A percentile compares a stretch with the other conserved stretches of the same genome.
phyloP scores from a whole-genome alignment of 2,797 vertebrate species.

The Liasis olivaceus region DNA sequence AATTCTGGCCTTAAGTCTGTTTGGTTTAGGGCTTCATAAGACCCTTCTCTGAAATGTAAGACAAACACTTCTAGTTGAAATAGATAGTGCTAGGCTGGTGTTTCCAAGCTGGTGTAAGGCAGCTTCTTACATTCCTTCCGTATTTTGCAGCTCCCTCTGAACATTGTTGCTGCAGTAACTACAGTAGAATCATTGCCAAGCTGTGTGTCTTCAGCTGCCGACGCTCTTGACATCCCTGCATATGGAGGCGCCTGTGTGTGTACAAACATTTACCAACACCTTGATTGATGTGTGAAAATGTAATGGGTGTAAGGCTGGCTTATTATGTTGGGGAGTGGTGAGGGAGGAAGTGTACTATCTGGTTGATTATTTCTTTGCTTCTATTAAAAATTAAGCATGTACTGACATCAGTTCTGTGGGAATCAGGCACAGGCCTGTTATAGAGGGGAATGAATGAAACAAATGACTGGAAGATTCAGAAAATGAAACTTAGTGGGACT shows the following conservation, averaged over 20 bases:
- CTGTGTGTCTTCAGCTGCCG: slow-evolving; percentile 28
- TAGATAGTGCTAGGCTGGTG: background rate
- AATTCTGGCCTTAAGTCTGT: background rate
- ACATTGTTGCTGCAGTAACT: background rate
- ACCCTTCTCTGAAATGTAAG: background rate
- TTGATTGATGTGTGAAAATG: slow-evolving; percentile 38
- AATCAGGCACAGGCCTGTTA: slow-evolving; percentile 1
- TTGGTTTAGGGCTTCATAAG: background rate
- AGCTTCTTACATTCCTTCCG: background rate
- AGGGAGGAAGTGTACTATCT: background rate
- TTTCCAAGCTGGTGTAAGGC: background rate
- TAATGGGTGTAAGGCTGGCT: slow-evolving; percentile 44
- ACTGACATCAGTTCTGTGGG: background rate
- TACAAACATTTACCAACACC: slow-evolving; percentile 68
- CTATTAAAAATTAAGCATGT: slow-evolving; percentile 24
- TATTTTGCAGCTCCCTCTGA: background rate
- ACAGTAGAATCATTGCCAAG: slow-evolving; percentile 38
- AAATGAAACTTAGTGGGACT: background rate
- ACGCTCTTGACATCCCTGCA: slow-evolving; percentile 47
- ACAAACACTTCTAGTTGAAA: background rate
- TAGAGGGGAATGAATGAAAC: background rate
- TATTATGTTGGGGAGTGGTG: background rate
- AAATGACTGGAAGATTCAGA: background rate
- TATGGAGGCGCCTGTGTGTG: slow-evolving; percentile 52
- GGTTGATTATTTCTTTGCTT: slow-evolving; percentile 4